These are phyloP conservation scores for Nemapogon koenigi DNA, from an alignment of 2,888 invertebrate genomes.

Conservation along the genomic window DNA sequence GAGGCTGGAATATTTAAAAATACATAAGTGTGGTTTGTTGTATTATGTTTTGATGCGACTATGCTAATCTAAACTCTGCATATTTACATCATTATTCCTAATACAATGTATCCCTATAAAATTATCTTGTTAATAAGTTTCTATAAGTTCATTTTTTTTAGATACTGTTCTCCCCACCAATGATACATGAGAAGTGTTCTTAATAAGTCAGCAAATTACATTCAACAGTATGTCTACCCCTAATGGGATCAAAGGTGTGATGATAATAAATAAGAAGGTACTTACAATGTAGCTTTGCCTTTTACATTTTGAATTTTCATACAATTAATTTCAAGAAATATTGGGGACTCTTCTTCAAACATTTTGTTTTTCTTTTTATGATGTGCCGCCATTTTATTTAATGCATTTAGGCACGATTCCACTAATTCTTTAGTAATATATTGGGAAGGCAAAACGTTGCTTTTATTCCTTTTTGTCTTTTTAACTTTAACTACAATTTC, in stretches of 20 bases:
- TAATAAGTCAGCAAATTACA: no score
- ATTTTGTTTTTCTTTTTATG: constrained; percentile 47
- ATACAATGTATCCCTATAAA: no score
- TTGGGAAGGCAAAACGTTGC: constrained; percentile 40
- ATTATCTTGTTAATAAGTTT: no score
- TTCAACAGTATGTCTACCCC: no score
- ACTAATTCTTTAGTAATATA: constrained; percentile 32
- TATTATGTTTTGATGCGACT: no score
- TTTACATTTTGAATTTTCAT: constrained; percentile 70
- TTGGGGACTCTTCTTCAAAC: constrained; percentile 61
- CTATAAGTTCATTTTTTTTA: no score
- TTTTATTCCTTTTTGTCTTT: constrained; percentile 24
- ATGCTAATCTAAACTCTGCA: no score
- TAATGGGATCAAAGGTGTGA: not conserved
- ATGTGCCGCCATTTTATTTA: constrained; percentile 30
- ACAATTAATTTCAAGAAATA: constrained; percentile 66
- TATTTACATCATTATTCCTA: no score
- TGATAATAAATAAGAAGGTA: constrained; percentile 18
- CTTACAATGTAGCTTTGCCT: constrained; percentile 70
- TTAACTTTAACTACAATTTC: constrained; percentile 11
- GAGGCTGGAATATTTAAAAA: constrained; percentile 30
- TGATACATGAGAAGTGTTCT: no score
- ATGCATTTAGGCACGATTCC: constrained; percentile 31
- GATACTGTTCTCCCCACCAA: no score
- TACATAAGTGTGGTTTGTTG: no score